Conservation (phyloP, 2,888 invertebrate species). For the Drosophila mimetica region DNA sequence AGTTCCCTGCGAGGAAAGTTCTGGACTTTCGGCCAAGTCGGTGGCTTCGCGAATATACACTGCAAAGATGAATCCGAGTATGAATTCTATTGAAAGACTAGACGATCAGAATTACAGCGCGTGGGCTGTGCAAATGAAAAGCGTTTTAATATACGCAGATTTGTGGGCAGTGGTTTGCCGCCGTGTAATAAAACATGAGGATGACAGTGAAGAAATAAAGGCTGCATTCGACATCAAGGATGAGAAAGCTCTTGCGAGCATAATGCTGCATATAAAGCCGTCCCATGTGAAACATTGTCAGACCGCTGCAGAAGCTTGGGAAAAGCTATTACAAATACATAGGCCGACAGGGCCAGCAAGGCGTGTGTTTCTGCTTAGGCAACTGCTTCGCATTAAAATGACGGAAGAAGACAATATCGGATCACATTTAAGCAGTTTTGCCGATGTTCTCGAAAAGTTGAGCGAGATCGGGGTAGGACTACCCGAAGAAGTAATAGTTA, state of each 20-base stretch:
- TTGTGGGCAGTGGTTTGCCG: neutral
- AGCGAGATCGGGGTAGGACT: neutral
- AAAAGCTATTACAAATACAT: neutral
- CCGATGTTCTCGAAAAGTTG: neutral
- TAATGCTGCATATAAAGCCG: neutral
- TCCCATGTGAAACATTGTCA: neutral
- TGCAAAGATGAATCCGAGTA: too few relatives aligned
- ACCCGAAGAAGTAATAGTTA: neutral
- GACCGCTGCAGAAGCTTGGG: neutral
- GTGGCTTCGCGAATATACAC: neutral
- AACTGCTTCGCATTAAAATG: neutral
- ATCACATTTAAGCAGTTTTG: neutral
- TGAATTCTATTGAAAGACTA: too few relatives aligned
- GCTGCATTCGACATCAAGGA: neutral
- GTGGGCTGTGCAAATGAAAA: neutral
- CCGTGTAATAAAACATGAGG: neutral
- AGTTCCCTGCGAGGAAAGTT: neutral
- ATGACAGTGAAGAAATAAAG: neutral
- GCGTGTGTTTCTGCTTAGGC: neutral
- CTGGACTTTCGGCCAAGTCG: neutral
- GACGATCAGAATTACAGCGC: too few relatives aligned
- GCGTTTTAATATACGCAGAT: neutral
- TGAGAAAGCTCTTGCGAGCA: neutral
- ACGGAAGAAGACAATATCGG: neutral
- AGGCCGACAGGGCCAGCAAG: neutral